Percentiles rank a stretch among this genome's conserved stretches.
phyloP scores from a whole-genome alignment of 1,140 invertebrate species.

The Drosophila kepulauana region DNA sequence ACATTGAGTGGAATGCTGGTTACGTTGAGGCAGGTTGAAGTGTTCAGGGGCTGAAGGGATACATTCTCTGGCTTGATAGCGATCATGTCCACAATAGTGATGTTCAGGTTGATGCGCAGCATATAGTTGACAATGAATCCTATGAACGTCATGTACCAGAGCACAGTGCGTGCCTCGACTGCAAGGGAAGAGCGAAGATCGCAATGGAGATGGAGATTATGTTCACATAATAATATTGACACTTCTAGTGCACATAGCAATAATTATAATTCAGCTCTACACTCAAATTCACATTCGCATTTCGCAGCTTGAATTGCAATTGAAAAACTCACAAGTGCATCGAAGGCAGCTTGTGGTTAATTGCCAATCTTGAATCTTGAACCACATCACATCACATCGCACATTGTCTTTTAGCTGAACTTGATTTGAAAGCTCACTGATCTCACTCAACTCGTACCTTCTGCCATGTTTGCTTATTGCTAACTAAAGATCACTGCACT shows the following conservation, averaged over 20 bases:
- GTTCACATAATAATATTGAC: not conserved
- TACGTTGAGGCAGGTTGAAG: not conserved
- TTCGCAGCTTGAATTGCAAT: constrained; percentile 10
- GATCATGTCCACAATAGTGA: constrained; percentile 95
- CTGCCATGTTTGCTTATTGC: constrained; percentile 51
- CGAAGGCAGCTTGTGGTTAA: constrained; percentile 65
- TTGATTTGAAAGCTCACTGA: constrained; percentile 28
- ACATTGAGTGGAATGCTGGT: not conserved
- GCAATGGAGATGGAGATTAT: not conserved
- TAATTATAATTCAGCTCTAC: too few relatives aligned
- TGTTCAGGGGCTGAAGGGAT: too few relatives aligned
- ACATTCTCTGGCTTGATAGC: constrained; percentile 45
- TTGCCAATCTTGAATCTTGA: constrained; percentile 56
- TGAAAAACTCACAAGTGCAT: constrained; percentile 24
- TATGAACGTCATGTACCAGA: constrained; percentile 89
- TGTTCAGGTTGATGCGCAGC: constrained; percentile 92
- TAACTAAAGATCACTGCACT: not conserved
- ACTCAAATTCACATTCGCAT: not conserved
- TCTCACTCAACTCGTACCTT: constrained; percentile 46
- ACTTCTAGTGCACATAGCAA: not conserved
- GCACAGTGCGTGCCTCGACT: constrained; percentile 85
- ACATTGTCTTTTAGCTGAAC: constrained; percentile 31
- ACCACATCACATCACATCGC: constrained; percentile 47
- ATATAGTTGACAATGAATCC: constrained; percentile 93
- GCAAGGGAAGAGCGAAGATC: constrained; percentile 20